phyloP scores from a whole-genome alignment of 2,888 invertebrate genomes.

The Pelosia muscerda region DNA sequence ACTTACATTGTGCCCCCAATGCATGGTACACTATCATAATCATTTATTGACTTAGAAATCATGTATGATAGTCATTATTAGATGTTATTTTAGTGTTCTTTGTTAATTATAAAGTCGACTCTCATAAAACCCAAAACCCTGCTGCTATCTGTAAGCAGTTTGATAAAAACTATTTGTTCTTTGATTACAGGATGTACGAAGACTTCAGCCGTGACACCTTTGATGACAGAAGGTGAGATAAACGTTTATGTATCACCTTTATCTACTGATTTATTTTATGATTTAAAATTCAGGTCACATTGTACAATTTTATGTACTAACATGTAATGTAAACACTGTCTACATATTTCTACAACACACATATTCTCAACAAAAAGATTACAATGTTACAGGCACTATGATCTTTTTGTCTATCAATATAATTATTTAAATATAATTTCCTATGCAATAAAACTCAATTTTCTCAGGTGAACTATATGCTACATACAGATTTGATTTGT shows the following conservation, averaged over 20 bases:
- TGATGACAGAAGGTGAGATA: constrained; percentile 92
- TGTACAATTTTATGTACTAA: background rate
- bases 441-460: too few species aligned
- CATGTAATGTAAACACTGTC: background rate
- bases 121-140: background rate
- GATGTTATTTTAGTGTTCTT: background rate
- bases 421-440: too few species aligned
- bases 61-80: constrained; percentile 4
- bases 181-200: constrained; percentile 91
- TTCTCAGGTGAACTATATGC: too few species aligned
- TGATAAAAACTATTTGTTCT: constrained; percentile 31
- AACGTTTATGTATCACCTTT: background rate
- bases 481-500: too few species aligned
- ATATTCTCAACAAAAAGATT: background rate
- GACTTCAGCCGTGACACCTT: constrained; percentile 96
- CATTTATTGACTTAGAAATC: background rate
- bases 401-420: too few species aligned
- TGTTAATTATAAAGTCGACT: background rate
- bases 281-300: background rate
- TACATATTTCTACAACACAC: background rate
- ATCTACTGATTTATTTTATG: background rate
- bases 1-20: constrained; percentile 17
- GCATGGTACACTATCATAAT: constrained; percentile 6
- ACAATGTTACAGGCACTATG: too few species aligned
- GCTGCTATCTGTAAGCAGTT: background rate